Evolutionary conservation across 2,797 vertebrate genomes (phyloP), one percentile per base, ranked within the genome.

Genomic region (Eulemur coronatus): DNA sequence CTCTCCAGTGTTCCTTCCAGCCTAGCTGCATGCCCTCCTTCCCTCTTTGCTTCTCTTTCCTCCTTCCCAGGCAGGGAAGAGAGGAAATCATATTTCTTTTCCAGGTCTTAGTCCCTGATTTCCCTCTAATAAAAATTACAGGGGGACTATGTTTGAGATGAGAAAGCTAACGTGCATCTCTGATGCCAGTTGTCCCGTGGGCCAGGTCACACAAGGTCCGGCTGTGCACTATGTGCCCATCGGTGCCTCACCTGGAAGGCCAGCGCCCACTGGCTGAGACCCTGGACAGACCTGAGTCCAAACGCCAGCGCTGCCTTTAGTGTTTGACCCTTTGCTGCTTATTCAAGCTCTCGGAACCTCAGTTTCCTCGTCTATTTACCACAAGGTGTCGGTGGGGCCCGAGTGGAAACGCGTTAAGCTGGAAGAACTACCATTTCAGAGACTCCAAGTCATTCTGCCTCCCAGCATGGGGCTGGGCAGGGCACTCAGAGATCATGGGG

Each of bases 401-500:
- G 15, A 20, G 30, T 7, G 41, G 55, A 73, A 50, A 82, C 9
- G 4, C 17, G 76, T 38, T 5, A 10, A 33, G 17, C 4, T 38
- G 30, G 33, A 52, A 75, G n/a, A 48, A 10, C 9, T 33, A 6
- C 12, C 59, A 5, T 11, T 50, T 48, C 65, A 69, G 50, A 63
- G 69, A 20, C 6, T 12, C 18, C 24, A 2, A 72, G 85, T 9
- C 48, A 33, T 55, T 79, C 57, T 91, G 43, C 24, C 17, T 35
- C 26, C 30, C 9, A 13, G 33, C 14, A n/a, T 1, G 7, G 46
- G 13, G 48, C 73, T 33, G 30, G 59, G 46, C 3, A 8, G 22
- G 2, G 0, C 5, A 3, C 26, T 5, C 12, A 1, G 46, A 0
- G 0, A 4, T 18, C 17, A 0, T 57, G 48, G 75, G 33, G 35